These are phyloP conservation scores for Potamilus streckersoni DNA, from an alignment of 1,140 invertebrate genomes.

Conservation along the genomic window DNA sequence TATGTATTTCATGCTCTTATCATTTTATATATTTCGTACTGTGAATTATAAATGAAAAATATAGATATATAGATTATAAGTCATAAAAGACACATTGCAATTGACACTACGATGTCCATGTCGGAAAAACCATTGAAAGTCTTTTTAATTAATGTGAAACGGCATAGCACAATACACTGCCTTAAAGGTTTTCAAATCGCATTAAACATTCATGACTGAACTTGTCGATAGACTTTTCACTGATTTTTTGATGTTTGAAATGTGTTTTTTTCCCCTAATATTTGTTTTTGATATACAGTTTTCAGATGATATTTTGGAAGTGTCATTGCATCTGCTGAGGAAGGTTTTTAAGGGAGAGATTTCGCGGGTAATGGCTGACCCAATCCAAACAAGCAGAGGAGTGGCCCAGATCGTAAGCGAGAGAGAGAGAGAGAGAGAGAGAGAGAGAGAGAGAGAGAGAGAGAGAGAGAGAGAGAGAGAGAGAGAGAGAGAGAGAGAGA, in stretches of 20 bases:
- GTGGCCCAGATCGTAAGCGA: conserved; percentile 27
- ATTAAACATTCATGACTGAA: neutral
- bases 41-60: too few relatives aligned
- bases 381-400: conserved; percentile 9
- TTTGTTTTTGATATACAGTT: conserved; percentile 16
- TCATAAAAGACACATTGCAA: too few relatives aligned
- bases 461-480: neutral
- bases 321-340: conserved; percentile 22
- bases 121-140: too few relatives aligned
- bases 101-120: too few relatives aligned
- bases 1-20: too few relatives aligned
- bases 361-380: conserved; percentile 15
- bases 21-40: too few relatives aligned
- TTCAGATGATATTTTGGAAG: conserved; percentile 29
- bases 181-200: too few relatives aligned
- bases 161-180: too few relatives aligned
- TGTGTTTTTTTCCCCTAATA: too few relatives aligned
- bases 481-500: neutral
- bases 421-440: neutral
- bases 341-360: conserved; percentile 9
- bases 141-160: neutral
- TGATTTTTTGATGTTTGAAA: neutral
- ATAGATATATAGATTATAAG: too few relatives aligned
- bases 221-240: neutral
- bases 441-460: neutral